Evolutionary conservation across 2,888 invertebrate species (phyloP), one percentile per base, ranked within the genome.

Genomic region (Drosophila macrospina): DNA sequence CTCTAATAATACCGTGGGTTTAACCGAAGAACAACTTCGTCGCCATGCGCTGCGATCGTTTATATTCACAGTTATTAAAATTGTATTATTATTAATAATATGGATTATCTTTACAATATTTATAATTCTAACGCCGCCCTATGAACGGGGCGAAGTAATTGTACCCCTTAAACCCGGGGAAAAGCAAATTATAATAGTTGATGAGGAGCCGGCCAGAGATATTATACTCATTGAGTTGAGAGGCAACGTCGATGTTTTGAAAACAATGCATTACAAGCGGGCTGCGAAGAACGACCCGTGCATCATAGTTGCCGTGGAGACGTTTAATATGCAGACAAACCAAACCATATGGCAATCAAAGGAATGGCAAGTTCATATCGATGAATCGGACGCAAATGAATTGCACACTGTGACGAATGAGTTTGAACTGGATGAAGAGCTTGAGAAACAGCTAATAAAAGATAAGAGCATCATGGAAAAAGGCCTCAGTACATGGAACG

Each of bases 161-260:
- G 15, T 59, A 2, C 7, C 59, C 5, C 5, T 59, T 3, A 1
- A 1, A 0, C 36, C 39, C 0, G 15, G 10, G 0, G 6, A n/a
- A 6, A 5, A 13, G 15, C 10, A 24, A 5, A 5, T 3, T 4
- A 11, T 41, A 0, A 11, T 11, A 1, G 20, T 59, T 5, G 8
- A 8, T 5, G 11, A 15, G 4, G 30, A 51, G 5, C 51, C 51
- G 2, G 5, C 1, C 2, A 24, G 51, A 13, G 15, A 24, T 8
- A 13, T 7, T 11, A 3, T 59, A 11, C n/a, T 1, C 3, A 1
- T 59, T 0, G 15, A 11, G 11, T 0, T 59, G 2, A 39, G 7
- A 1, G 59, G 59, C 0, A 32, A 51, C 4, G 24, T 59, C n/a
- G 51, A 59, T 51, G 5, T 8, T 3, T n/a, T 15, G 2, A 5